phyloP scores from a whole-genome alignment of 2,113 vertebrate species.

The Neogobius melanostomus region DNA sequence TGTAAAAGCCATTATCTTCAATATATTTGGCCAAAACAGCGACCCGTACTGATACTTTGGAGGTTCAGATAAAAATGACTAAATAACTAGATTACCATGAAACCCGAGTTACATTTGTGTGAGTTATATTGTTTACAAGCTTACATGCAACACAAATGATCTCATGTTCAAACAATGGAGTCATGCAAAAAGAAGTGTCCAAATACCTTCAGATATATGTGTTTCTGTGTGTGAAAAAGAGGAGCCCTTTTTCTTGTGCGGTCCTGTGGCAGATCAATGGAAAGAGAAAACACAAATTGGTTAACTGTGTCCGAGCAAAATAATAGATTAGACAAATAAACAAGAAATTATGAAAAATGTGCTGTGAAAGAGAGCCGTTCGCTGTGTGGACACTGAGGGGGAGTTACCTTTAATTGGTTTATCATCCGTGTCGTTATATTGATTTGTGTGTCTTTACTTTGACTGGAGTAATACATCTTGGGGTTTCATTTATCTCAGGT shows the following conservation, averaged over 20 bases:
- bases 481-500: constrained; percentile 23
- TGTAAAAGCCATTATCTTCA: too few relatives aligned
- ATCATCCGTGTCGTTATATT: constrained; percentile 24
- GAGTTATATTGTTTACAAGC: too few relatives aligned
- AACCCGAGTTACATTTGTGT: too few relatives aligned
- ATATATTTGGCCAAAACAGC: too few relatives aligned
- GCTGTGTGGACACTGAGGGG: constrained; percentile 9
- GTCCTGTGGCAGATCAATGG: constrained; percentile 68
- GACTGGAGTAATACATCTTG: constrained; percentile 28
- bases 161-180: constrained; percentile 24
- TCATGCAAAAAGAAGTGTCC: constrained; percentile 62
- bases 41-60: too few relatives aligned
- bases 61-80: too few relatives aligned
- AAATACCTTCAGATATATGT: constrained; percentile 77
- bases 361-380: constrained; percentile 11
- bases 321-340: constrained; percentile 21
- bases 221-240: constrained; percentile 71
- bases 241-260: constrained; percentile 73
- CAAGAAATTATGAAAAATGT: neutral
- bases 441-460: constrained; percentile 30
- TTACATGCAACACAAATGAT: too few relatives aligned
- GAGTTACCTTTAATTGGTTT: constrained; percentile 18
- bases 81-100: too few relatives aligned
- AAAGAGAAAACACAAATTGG: constrained; percentile 54
- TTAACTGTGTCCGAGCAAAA: constrained; percentile 35